These are phyloP conservation scores for Agrochola litura DNA, from an alignment of 2,888 invertebrate genomes.

Conservation along the genomic window DNA sequence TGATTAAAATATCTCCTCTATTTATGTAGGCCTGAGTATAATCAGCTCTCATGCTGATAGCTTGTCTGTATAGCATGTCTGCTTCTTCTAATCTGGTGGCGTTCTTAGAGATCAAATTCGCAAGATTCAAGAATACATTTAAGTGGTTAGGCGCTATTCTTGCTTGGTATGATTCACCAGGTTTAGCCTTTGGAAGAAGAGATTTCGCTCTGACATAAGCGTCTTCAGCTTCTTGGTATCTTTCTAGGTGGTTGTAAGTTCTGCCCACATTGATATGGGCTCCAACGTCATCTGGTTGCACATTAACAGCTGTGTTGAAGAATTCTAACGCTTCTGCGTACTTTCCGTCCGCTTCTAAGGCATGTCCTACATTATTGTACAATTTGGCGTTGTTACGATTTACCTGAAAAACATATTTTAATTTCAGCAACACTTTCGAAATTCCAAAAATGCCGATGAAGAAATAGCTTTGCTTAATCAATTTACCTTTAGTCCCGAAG, in stretches of 20 bases:
- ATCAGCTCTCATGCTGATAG: conserved; percentile 99
- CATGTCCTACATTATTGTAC: conserved; percentile 99
- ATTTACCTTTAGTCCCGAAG: conserved; percentile 94
- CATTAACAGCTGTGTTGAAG: conserved; percentile 97
- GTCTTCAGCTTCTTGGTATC: conserved; percentile 95
- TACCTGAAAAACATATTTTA: conserved; percentile 89
- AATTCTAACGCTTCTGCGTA: conserved; percentile 96
- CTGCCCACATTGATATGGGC: conserved; percentile 99
- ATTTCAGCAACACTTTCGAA: not conserved
- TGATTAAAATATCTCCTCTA: conserved; percentile 98
- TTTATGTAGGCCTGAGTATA: conserved; percentile 99
- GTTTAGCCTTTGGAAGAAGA: conserved; percentile 96
- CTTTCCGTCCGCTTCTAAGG: conserved; percentile 94
- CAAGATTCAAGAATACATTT: conserved; percentile 98
- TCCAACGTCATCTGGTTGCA: conserved; percentile 98
- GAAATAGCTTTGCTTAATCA: conserved; percentile 58
- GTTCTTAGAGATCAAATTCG: conserved; percentile 98
- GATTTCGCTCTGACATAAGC: conserved; percentile 98
- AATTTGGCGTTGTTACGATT: conserved; percentile 98
- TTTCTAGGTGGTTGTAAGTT: conserved; percentile 97
- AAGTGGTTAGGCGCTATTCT: conserved; percentile 98
- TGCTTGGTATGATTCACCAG: conserved; percentile 98
- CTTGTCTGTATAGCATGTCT: conserved; percentile 97
- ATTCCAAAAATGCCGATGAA: not conserved
- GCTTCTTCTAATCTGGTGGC: conserved; percentile 98